phyloP scores from a whole-genome alignment of 2,888 invertebrate genomes.

The Dilophus febrilis region DNA sequence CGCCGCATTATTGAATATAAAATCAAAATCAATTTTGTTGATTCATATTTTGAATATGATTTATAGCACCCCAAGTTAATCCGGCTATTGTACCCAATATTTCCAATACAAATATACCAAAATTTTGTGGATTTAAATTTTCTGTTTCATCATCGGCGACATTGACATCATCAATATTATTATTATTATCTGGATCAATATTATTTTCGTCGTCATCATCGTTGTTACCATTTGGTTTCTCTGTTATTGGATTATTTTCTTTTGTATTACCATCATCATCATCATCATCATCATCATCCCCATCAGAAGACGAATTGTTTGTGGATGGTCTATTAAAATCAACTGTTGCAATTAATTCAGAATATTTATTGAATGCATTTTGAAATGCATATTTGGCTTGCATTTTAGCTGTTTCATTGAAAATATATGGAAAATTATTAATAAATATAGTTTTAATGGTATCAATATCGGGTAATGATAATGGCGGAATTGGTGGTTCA shows the following conservation, averaged over 20 bases:
- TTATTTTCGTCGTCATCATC: background rate
- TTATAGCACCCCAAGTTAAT: slow-evolving; percentile 12
- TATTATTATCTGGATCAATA: background rate
- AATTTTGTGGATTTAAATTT: background rate
- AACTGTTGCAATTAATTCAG: slow-evolving; percentile 3
- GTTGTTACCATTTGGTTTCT: background rate
- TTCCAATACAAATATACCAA: slow-evolving; percentile 14
- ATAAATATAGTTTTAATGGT: background rate
- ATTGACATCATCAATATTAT: background rate
- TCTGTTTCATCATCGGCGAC: slow-evolving; percentile 6
- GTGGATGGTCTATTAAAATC: background rate
- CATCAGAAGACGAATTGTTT: background rate
- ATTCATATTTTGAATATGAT: slow-evolving; percentile 9
- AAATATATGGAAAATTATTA: background rate
- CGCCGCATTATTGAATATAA: too few relatives aligned
- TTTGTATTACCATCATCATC: background rate
- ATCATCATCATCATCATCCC: slow-evolving; percentile 3
- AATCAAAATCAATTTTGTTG: background rate
- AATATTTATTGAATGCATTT: slow-evolving; percentile 9
- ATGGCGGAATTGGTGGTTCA: background rate
- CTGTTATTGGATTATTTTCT: background rate
- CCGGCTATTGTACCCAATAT: slow-evolving; percentile 13
- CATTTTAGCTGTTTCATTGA: background rate
- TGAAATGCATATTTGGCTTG: slow-evolving; percentile 6
- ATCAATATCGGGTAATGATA: too few relatives aligned